Percentiles rank a stretch among this genome's conserved stretches.
These are phyloP conservation scores for Camponotus vicinus DNA, from an alignment of 1,140 invertebrate species.

Conservation along the genomic window DNA sequence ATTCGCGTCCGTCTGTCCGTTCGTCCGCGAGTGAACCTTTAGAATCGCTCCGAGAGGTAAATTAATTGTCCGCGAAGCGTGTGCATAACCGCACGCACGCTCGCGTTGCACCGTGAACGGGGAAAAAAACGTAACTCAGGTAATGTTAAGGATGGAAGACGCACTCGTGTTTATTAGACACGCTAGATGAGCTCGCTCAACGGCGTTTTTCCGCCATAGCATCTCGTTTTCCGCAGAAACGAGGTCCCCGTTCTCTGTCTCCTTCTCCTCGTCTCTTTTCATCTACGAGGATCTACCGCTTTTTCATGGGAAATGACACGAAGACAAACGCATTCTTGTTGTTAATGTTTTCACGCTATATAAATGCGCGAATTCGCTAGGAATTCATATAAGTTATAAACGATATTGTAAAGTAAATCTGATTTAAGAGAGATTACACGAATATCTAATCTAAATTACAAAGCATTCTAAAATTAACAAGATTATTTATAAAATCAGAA, in stretches of 20 bases:
- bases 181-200: constrained; percentile 66
- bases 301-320: constrained; percentile 46
- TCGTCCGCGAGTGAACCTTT: constrained; percentile 65
- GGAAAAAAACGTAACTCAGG: neutral
- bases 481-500: neutral
- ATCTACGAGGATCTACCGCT: neutral
- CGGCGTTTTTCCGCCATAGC: constrained; percentile 65
- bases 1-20: constrained; percentile 37
- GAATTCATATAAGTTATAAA: neutral
- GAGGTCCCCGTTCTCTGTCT: constrained; percentile 4
- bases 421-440: neutral
- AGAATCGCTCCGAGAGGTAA: constrained; percentile 72
- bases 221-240: constrained; percentile 47
- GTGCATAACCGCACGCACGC: constrained; percentile 49
- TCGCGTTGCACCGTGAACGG: neutral
- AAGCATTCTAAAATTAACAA: neutral
- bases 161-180: constrained; percentile 80
- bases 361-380: neutral
- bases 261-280: neutral
- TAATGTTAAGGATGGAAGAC: constrained; percentile 43
- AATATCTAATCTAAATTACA: neutral
- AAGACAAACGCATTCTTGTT: neutral
- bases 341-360: neutral
- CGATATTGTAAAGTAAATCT: neutral
- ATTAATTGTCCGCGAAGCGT: constrained; percentile 80